Conservation (phyloP, 2,113 vertebrate genomes). For the Amphiprion percula region DNA sequence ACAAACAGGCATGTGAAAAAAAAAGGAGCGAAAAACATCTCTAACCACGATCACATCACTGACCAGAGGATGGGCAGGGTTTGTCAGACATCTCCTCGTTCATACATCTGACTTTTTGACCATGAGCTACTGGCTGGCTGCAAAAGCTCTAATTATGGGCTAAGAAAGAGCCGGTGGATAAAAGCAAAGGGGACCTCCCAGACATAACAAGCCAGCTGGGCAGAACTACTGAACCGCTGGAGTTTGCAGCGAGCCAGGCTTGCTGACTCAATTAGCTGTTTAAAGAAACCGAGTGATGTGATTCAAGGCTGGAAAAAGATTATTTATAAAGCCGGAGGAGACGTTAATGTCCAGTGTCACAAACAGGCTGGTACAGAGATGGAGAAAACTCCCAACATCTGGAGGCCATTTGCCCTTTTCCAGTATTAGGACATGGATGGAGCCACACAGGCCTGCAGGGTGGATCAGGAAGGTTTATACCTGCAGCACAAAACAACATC, state of each 20-base stretch:
- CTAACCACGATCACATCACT: constrained; percentile 55
- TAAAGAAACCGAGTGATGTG: constrained; percentile 65
- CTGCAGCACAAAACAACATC: neutral
- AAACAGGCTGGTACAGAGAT: constrained; percentile 38
- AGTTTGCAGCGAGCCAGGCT: constrained; percentile 54
- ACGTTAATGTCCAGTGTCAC: constrained; percentile 55
- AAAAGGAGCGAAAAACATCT: constrained; percentile 26
- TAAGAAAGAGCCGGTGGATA: constrained; percentile 50
- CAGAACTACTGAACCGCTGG: constrained; percentile 64
- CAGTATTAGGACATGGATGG: constrained; percentile 6
- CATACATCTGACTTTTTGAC: constrained; percentile 51
- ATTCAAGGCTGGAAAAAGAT: constrained; percentile 63
- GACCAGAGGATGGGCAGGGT: constrained; percentile 63
- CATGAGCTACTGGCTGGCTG: constrained; percentile 64
- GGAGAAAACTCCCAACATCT: constrained; percentile 62
- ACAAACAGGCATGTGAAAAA: constrained; percentile 41
- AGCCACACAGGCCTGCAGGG: neutral
- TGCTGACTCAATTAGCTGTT: constrained; percentile 64
- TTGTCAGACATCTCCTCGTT: constrained; percentile 34
- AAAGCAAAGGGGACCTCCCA: constrained; percentile 75
- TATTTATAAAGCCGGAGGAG: constrained; percentile 71
- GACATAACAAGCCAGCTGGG: constrained; percentile 74
- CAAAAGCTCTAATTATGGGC: constrained; percentile 81
- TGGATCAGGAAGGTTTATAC: neutral
- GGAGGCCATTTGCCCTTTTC: constrained; percentile 46